Evolutionary conservation across 2,888 invertebrate species (phyloP), one percentile per base, ranked within the genome.

Genomic region (Buathra laborator): DNA sequence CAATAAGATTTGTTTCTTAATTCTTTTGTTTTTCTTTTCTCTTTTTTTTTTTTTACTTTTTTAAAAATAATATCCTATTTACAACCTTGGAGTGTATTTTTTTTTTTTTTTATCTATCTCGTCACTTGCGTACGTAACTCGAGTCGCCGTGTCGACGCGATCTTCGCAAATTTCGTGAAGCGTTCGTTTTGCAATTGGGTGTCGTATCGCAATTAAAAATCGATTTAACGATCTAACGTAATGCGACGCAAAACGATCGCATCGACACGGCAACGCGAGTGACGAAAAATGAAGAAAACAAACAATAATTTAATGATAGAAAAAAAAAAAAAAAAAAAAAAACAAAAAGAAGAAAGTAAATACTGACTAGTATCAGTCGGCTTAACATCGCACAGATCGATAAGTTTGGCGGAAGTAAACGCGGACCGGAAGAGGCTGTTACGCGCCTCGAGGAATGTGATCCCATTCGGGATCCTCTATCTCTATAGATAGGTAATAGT

Each of bases 321-420:
- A 78, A 3, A 12, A 48, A 3, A n/a, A 14, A 79, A 64, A 66
- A 76, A 59, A 67, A 24, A 43, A 68, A 48, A 78, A 24, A 59
- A 32, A 67, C 24, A 24, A 24, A 24, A 80, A 80, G 66, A 80
- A 87, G 86, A 89, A 90, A 90, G 91, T 91, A 91, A 92, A 91
- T 92, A 91, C 91, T 92, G 92, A 92, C 92, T 92, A 92, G 92
- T 90, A 84, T 82, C 68, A 85, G 64, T 81, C 83, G 80, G 82
- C 14, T 87, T 68, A 71, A 85, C 71, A 81, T 78, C 83, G 81
- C 76, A 70, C 53, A 68, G 76, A 71, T 81, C 77, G 77, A 80
- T 72, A 67, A 80, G 53, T 80, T 56, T 77, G 72, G 68, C 84
- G 83, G 68, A 74, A 77, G 68, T 74, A 67, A 82, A 82, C 78